Base-by-base conservation (phyloP, 2,888 invertebrate species). In the Lasioglossum oenotherae region DNA sequence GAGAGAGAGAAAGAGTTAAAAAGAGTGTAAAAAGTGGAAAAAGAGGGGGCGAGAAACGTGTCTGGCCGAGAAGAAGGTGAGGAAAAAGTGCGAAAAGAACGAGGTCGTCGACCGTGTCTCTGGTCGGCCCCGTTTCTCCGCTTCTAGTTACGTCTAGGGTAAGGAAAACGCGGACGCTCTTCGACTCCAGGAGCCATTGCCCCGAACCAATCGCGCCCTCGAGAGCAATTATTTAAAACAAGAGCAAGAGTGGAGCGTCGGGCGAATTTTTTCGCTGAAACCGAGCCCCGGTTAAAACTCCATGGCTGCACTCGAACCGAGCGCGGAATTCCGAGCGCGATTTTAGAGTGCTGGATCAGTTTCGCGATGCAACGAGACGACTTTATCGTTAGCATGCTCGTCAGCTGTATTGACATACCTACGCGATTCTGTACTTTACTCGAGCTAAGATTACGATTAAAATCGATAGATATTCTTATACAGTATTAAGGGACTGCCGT, bases 81-180 rank as follows among this genome's bases (percentile, higher is more conserved):
- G 57, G 78, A 81, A 84, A 72, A 84, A 80, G 80, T 53, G 71
- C 74, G 74, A 74, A 83, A 78, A 74, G 80, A 73, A 80, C 38
- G 72, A 78, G 88, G 83, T 86, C 88, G 81, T 88, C 83, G 86
- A 83, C 86, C 83, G 83, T 75, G 74, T 83, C 88, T 79, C 77
- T 74, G 75, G 72, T 67, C 86, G 76, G 78, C 74, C 80, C 44
- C 77, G 78, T 86, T 87, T 81, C 81, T 88, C 79, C 78, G 75
- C 38, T 78, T 84, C 86, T 82, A 80, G 86, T 88, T 87, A 81
- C 80, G 80, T 75, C 35, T 69, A 73, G 73, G 67, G 53, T 60
- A 77, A 77, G 80, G 79, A 44, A 57, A 81, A 77, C 57, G 64
- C 72, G 46, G 46, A 31, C 72, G 74, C 77, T 71, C 69, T 84